Evolutionary conservation across 1,140 invertebrate genomes (phyloP), one percentile per base, ranked within the genome.

Genomic region (Zaprionus taronus): DNA sequence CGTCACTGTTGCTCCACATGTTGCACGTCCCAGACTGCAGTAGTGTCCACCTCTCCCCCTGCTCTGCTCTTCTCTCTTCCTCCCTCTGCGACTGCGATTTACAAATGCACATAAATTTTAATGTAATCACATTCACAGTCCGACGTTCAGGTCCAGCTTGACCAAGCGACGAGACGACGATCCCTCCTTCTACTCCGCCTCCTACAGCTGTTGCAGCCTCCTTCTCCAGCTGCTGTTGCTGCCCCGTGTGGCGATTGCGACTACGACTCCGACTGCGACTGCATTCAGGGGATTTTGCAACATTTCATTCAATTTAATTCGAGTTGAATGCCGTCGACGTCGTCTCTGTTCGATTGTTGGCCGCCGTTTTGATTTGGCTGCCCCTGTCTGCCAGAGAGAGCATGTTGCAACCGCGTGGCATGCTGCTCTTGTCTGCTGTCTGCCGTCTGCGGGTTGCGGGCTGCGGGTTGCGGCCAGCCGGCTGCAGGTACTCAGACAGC

Each of bases 21-120:
- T 89, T 89, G 84, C 85, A 89, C 84, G 75, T 89, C 41, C 56
- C n/a, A 47, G 57, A 66, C 60, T 63, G 57, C 5, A 26, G 28
- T 38, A 20, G 26, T 58, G 44, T 34, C 28, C 63, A 7, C 47
- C 28, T 15, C n/a, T 36, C 47, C 28, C 28, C 36, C 20, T 6
- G 9, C 31, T 17, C 38, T n/a, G 5, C n/a, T 22, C n/a, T n/a
- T 22, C n/a, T n/a, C 9, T 3, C 17, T 24, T 4, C 24, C 24
- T 24, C 12, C 28, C 12, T 62, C 17, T 56, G 38, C 17, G 22
- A 22, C 66, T 64, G 24, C 55, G 41, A 68, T 68, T 87, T 87
- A 90, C 86, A 89, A 90, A 89, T 89, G 85, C 84, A 89, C 84
- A 89, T 89, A 89, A 89, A 89, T 89, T 89, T 89, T 87, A 84